phyloP scores from a whole-genome alignment of 2,113 vertebrate species.

The Macroglossus sobrinus region DNA sequence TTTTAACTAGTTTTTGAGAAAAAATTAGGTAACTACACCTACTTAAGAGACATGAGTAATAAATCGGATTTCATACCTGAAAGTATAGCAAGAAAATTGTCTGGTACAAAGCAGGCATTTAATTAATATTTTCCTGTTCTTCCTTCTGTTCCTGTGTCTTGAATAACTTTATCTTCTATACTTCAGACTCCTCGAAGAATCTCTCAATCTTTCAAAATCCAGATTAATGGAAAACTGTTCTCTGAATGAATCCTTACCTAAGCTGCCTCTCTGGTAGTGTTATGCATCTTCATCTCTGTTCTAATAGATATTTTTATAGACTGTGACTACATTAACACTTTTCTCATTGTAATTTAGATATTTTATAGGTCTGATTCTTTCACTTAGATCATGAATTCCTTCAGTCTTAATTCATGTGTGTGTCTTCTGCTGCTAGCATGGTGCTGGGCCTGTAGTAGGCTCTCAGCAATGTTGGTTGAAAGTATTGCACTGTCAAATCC shows the following conservation, averaged over 20 bases:
- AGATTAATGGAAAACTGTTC: background rate
- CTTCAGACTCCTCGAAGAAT: background rate
- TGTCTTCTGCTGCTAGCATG: background rate
- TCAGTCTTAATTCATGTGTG: background rate
- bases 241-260: background rate
- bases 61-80: conserved; percentile 13
- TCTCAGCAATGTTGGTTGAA: background rate
- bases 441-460: background rate
- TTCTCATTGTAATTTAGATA: background rate
- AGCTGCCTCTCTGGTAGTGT: background rate
- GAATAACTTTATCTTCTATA: background rate
- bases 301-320: background rate
- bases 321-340: background rate
- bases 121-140: conserved; percentile 13
- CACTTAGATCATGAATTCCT: background rate
- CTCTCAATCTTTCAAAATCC: background rate
- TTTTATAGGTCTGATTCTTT: background rate
- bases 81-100: background rate
- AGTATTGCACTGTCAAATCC: background rate
- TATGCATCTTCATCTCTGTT: background rate
- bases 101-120: background rate
- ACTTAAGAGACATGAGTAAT: conserved; percentile 7
- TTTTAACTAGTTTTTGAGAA: background rate
- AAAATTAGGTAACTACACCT: background rate
- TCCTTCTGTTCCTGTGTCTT: background rate